Conservation (phyloP, 2,797 vertebrate species). For the Bryconaethiops microstoma region DNA sequence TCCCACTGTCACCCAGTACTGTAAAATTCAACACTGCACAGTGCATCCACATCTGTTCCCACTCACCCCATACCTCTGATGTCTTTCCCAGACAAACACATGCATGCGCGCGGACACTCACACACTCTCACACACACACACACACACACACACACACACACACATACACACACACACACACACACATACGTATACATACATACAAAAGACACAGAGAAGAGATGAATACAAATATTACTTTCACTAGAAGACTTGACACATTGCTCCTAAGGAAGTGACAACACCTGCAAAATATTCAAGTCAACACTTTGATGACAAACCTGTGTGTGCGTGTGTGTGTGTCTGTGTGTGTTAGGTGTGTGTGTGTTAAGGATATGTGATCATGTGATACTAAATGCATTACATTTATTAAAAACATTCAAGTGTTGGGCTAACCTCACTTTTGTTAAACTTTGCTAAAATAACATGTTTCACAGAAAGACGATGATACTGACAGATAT, state of each 20-base stretch:
- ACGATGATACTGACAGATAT: too few species aligned
- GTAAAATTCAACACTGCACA: conserved; percentile 31
- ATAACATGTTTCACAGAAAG: too few species aligned
- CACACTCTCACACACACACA: conserved; percentile 25
- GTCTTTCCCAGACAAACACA: conserved; percentile 42
- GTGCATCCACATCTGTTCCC: conserved; percentile 28
- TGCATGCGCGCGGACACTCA: conserved; percentile 8
- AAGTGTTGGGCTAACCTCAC: too few species aligned
- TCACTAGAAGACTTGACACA: conserved; percentile 15
- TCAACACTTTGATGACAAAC: conserved; percentile 1
- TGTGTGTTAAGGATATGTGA: background rate
- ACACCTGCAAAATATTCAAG: conserved; percentile 21
- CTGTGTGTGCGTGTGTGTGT: background rate
- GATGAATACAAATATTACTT: conserved; percentile 38
- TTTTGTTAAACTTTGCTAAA: too few species aligned
- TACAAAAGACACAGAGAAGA: background rate
- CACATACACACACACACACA: conserved; percentile 23
- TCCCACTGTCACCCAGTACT: conserved; percentile 29
- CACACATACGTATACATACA: too few species aligned
- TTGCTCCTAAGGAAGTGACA: conserved; percentile 15
- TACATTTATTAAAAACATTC: too few species aligned
- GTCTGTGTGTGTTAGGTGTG: background rate
- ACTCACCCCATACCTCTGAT: conserved; percentile 35
- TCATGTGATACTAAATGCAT: too few species aligned
- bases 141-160: conserved; percentile 11